phyloP scores from a whole-genome alignment of 2,888 invertebrate genomes.

The Microctonus brassicae region DNA sequence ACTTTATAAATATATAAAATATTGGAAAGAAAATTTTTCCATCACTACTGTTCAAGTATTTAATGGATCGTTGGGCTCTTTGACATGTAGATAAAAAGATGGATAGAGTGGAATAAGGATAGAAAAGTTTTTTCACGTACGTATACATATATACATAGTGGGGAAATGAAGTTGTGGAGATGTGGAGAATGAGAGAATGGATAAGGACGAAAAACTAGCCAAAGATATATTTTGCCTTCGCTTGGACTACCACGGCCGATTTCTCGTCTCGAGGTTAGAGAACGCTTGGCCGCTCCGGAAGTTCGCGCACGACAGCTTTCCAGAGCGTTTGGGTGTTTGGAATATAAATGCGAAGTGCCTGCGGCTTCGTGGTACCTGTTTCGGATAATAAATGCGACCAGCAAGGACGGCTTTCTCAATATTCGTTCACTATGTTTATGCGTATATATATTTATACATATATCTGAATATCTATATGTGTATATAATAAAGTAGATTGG shows the following conservation, averaged over 20 bases:
- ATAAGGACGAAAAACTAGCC: background rate
- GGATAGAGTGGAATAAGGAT: background rate
- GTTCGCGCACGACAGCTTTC: constrained; percentile 37
- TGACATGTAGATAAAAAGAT: background rate
- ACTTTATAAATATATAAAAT: too few species aligned
- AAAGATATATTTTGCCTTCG: constrained; percentile 17
- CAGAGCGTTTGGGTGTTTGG: constrained; percentile 34
- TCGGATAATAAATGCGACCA: constrained; percentile 36
- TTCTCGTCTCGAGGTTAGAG: constrained; percentile 24
- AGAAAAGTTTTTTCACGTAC: too few species aligned
- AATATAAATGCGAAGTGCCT: constrained; percentile 37
- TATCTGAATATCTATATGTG: background rate
- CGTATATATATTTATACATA: background rate
- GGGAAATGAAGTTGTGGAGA: too few species aligned
- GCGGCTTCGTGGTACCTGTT: constrained; percentile 34
- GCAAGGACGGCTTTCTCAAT: constrained; percentile 34
- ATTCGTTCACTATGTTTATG: constrained; percentile 25
- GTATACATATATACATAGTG: too few species aligned
- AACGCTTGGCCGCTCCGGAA: constrained; percentile 35
- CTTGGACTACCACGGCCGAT: constrained; percentile 16
- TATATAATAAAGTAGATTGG: constrained; percentile 28
- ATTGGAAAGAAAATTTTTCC: too few species aligned
- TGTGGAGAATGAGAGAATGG: background rate
- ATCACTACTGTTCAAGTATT: background rate
- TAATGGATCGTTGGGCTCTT: background rate